phyloP scores from a whole-genome alignment of 2,888 invertebrate genomes.

The Lydus trimaculatus region DNA sequence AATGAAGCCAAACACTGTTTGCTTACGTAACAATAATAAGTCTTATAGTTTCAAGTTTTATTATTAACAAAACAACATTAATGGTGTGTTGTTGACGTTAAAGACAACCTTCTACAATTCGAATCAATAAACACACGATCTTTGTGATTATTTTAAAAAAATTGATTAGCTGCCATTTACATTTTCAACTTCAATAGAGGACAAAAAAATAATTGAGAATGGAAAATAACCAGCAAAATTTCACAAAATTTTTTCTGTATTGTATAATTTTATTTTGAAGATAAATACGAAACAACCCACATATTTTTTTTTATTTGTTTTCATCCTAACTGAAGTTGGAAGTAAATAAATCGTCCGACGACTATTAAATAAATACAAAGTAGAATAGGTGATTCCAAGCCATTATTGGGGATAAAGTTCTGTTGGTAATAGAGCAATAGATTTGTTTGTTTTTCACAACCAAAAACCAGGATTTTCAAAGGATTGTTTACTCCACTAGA shows the following conservation, averaged over 20 bases:
- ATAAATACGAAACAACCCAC: neutral
- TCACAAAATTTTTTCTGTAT: neutral
- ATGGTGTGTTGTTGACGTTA: neutral
- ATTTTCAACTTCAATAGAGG: neutral
- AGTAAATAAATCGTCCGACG: constrained; percentile 8
- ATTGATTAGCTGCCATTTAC: neutral
- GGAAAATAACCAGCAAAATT: neutral
- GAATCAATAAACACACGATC: neutral
- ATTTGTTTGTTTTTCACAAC: constrained; percentile 6
- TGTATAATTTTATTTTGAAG: neutral
- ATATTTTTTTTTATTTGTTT: no score
- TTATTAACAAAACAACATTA: neutral
- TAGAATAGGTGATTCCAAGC: constrained; percentile 8
- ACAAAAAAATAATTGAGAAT: neutral
- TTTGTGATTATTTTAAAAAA: neutral
- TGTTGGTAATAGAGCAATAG: constrained; percentile 7
- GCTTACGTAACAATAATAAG: neutral
- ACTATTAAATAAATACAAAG: constrained; percentile 12
- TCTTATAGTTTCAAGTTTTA: neutral
- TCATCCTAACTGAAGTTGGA: neutral
- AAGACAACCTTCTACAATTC: neutral
- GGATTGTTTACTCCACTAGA: neutral
- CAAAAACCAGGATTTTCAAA: neutral
- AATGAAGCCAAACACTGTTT: neutral
- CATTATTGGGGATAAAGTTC: constrained; percentile 13